Percentiles rank a stretch among this genome's conserved stretches.
phyloP scores from a whole-genome alignment of 2,113 vertebrate genomes.

The Malurus cyaneus region DNA sequence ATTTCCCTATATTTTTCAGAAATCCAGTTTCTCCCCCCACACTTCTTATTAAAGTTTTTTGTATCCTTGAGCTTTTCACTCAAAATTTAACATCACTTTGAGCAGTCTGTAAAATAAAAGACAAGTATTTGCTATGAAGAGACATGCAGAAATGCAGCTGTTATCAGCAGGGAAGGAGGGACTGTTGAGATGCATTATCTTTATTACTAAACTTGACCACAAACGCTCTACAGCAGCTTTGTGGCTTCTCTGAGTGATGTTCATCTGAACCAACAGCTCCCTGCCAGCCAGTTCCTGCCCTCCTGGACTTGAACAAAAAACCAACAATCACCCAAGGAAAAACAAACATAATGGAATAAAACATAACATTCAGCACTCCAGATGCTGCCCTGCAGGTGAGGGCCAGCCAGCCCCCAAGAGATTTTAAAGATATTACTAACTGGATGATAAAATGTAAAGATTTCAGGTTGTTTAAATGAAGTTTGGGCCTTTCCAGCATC shows the following conservation, averaged over 20 bases:
- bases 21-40: not conserved
- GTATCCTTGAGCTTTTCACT: not conserved
- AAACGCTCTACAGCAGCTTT: not conserved
- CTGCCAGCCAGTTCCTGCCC: not conserved
- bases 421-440: not conserved
- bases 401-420: not conserved
- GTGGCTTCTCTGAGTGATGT: not conserved
- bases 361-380: not conserved
- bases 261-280: not conserved
- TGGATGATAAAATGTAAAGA: not conserved
- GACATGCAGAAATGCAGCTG: not conserved
- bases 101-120: not conserved
- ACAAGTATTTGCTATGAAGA: not conserved
- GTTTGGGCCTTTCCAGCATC: not conserved
- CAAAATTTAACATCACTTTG: not conserved
- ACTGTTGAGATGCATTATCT: not conserved
- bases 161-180: not conserved
- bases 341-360: not conserved
- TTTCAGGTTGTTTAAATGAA: not conserved
- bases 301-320: not conserved
- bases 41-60: not conserved
- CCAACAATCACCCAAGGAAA: not conserved
- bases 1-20: not conserved
- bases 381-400: not conserved
- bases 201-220: not conserved